Conservation (phyloP, 2,888 invertebrate genomes). For the Agapostemon virescens region DNA sequence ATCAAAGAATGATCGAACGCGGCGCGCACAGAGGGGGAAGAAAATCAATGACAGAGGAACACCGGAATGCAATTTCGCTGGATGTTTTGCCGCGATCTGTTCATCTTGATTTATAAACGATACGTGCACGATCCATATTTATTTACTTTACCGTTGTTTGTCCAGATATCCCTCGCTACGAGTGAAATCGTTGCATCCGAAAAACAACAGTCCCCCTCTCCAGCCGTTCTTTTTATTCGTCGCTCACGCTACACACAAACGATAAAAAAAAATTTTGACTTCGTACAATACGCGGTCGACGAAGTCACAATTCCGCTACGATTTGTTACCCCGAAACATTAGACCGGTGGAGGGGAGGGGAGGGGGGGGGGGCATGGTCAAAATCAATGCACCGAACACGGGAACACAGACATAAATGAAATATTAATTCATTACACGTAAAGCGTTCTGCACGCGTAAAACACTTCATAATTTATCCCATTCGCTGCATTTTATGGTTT, state of each 20-base stretch:
- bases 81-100: constrained; percentile 41
- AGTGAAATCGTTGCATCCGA: constrained; percentile 13
- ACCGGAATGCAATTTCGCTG: constrained; percentile 36
- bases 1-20: constrained; percentile 36
- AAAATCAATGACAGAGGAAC: constrained; percentile 48
- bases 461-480: constrained; percentile 6
- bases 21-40: not conserved
- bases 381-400: not conserved
- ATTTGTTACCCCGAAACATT: not conserved
- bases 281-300: not conserved
- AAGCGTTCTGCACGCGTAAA: not conserved
- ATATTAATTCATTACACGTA: not conserved
- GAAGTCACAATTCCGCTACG: not conserved
- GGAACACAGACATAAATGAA: not conserved
- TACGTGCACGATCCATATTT: constrained; percentile 36
- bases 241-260: not conserved
- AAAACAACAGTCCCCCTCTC: constrained; percentile 9
- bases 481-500: not conserved
- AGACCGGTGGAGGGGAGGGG: no score
- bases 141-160: constrained; percentile 37
- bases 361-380: not conserved
- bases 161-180: not conserved
- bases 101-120: constrained; percentile 52
- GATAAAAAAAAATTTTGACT: not conserved
- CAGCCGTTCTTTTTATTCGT: not conserved